A percentile compares a stretch with the other conserved stretches of the same genome.
Conservation (phyloP, 1,140 invertebrate species). For the Trichonephila inaurata region DNA sequence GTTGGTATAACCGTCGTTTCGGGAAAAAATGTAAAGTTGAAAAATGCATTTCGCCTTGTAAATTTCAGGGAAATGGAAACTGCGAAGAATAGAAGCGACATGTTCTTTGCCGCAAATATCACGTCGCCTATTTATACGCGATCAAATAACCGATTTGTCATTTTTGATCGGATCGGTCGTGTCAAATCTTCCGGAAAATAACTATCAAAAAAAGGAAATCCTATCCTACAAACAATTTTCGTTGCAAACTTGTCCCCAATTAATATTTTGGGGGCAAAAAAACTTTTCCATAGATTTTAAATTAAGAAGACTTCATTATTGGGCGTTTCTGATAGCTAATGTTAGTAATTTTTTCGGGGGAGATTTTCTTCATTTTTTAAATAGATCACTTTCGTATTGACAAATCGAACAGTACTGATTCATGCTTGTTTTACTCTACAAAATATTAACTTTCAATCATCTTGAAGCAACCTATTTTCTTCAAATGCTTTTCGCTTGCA, state of each 20-base stretch:
- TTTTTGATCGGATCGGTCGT: conserved; percentile 66
- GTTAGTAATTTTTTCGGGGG: no score
- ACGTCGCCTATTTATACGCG: conserved; percentile 35
- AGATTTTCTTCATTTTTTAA: no score
- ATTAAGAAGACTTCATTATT: conserved; percentile 34
- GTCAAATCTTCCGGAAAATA: conserved; percentile 12
- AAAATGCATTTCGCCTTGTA: not conserved
- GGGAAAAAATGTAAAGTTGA: not conserved
- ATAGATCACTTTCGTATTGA: no score
- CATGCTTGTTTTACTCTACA: no score
- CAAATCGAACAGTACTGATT: no score
- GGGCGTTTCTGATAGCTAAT: conserved; percentile 62
- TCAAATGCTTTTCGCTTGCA: no score
- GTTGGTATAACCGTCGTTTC: not conserved
- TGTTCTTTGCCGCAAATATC: conserved; percentile 10
- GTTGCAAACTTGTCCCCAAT: conserved; percentile 50
- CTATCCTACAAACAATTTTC: not conserved
- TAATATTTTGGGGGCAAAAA: conserved; percentile 44
- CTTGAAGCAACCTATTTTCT: no score
- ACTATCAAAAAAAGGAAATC: not conserved
- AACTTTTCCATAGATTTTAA: not conserved
- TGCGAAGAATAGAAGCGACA: not conserved
- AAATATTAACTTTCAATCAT: no score
- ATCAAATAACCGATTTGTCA: not conserved
- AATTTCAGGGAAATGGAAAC: not conserved